A percentile compares a stretch with the other conserved stretches of the same genome.
Evolutionary conservation across 64 coral and sea anemone species (phyloP).

Genomic region (Cladopsammia gracilis): DNA sequence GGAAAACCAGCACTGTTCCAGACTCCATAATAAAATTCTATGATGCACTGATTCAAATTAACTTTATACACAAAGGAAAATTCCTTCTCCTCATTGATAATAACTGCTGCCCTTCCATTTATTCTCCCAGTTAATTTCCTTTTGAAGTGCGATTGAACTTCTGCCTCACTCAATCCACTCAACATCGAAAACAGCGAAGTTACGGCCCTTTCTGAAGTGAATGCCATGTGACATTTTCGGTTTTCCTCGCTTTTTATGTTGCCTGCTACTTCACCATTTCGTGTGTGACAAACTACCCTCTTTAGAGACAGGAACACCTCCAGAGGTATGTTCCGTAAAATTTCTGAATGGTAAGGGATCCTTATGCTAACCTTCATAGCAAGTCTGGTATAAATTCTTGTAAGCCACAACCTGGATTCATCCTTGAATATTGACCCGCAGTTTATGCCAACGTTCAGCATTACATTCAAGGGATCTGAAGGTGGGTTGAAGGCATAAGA

Average conservation of each 20-base stretch:
- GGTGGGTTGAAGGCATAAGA: constrained; percentile 66
- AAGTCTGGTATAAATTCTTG: constrained; percentile 24
- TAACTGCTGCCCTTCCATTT: constrained; percentile 29
- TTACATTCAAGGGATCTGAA: constrained; percentile 53
- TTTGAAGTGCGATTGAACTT: constrained; percentile 49
- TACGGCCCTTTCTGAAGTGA: constrained; percentile 49
- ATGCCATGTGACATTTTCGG: constrained; percentile 29
- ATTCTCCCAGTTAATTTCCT: constrained; percentile 35
- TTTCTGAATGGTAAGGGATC: constrained; percentile 27
- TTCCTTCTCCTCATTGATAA: constrained; percentile 47
- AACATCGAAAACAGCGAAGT: constrained; percentile 48
- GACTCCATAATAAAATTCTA: constrained; percentile 51
- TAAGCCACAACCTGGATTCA: constrained; percentile 41
- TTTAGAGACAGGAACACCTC: constrained; percentile 46
- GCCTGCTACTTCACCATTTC: constrained; percentile 25
- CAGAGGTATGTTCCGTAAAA: constrained; percentile 43
- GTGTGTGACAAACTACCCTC: constrained; percentile 48
- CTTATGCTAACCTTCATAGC: constrained; percentile 48
- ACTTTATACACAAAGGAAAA: constrained; percentile 44
- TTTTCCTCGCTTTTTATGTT: constrained; percentile 32
- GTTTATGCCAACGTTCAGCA: constrained; percentile 53
- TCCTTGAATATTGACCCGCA: constrained; percentile 15
- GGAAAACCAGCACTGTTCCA: constrained; percentile 71
- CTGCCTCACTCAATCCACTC: constrained; percentile 41
- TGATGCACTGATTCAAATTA: constrained; percentile 11